These are phyloP conservation scores for Luscinia megarhynchos DNA, from an alignment of 2,797 vertebrate species.

Conservation along the genomic window DNA sequence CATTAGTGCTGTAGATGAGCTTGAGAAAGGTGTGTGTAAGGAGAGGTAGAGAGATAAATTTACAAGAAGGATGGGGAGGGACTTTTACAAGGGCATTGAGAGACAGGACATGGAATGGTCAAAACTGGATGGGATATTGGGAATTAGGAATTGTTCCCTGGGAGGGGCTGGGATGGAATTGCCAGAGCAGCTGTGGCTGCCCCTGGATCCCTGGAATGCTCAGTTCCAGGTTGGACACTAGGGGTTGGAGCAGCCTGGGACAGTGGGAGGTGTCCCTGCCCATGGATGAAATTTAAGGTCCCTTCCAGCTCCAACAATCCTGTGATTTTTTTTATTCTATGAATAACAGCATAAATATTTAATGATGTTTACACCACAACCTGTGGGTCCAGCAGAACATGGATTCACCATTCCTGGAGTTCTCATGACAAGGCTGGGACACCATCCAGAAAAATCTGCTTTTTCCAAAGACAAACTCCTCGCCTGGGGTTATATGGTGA, in stretches of 20 bases:
- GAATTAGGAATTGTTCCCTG: neutral
- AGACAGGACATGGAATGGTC: neutral
- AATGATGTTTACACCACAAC: neutral
- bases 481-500: neutral
- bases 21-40: neutral
- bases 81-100: neutral
- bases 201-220: neutral
- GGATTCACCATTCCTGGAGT: neutral
- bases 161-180: fast-evolving
- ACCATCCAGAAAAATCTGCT: neutral
- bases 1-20: neutral
- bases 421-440: neutral
- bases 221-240: neutral
- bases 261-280: neutral
- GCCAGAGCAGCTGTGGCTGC: neutral
- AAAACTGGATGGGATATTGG: fast-evolving
- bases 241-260: neutral
- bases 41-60: neutral
- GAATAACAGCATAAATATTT: neutral
- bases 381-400: neutral
- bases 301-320: fast-evolving
- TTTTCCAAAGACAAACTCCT: neutral
- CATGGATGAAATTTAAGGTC: fast-evolving
- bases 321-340: neutral
- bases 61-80: neutral